Base-by-base conservation (phyloP, 2,797 vertebrate species). In the Myotis planiceps region DNA sequence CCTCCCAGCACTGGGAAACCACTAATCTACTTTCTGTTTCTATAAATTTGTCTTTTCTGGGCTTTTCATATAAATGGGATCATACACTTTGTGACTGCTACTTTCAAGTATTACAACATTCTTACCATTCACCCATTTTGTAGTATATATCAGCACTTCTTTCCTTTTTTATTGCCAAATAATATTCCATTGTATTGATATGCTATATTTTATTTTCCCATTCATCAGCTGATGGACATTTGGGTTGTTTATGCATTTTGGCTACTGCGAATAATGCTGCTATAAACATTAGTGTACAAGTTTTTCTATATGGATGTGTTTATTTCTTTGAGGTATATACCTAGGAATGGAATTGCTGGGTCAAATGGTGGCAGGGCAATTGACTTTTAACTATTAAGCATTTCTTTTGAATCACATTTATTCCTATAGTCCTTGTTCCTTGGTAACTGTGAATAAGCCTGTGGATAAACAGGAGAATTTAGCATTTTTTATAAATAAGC, bases 131-230 rank as follows among this genome's bases (percentile, higher is more conserved):
- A 65, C n/a, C 7, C 23, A 76, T 66, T 81, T 84, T 71, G 45
- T 55, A 71, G 29, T 18, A 58, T 58, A 2, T 66, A 51, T 58
- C 14, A 42, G 6, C 45, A 18, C 2, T 32, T 32, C 65, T 65
- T 90, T 80, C 25, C n/a, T 86, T 86, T 86, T 94, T 96, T 76
- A 53, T 72, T 90, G 42, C 5, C 23, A 79, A 91, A 65, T 66
- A 82, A 49, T 42, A 72, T 42, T 74, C 45, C 34, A 60, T 53
- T 29, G 32, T 39, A 42, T 34, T 27, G 27, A 32, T 47, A 39
- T 32, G 18, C 29, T 3, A 45, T 45, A 47, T 86, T 88, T 81
- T 78, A 65, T 71, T n/a, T 63, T 80, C 32, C 3, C 14, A 27
- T 18, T 85, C 32, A 32, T n/a, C 42, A 85, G 10, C 4, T 29